Conservation (phyloP, 2,888 invertebrate species). For the Gnatocerus cornutus region DNA sequence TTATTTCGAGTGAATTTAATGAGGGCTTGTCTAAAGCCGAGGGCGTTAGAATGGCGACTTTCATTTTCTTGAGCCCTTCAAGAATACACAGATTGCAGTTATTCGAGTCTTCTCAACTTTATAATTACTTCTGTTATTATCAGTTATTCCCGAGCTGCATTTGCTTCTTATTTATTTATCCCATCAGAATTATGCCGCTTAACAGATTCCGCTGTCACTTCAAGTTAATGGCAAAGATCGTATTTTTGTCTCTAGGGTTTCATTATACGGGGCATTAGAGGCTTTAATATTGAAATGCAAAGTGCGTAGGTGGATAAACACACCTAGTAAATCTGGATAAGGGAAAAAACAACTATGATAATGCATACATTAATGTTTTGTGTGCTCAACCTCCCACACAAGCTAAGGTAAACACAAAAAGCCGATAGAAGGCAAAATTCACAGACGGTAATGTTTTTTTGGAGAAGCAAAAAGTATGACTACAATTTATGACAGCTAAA, state of each 20-base stretch:
- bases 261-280: no score
- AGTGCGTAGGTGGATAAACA: no score
- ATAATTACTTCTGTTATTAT: slow-evolving; percentile 45
- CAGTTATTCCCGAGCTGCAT: slow-evolving; percentile 31
- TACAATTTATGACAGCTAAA: no score
- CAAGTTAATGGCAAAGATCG: not conserved
- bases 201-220: slow-evolving; percentile 15
- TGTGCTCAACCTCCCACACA: no score
- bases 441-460: no score
- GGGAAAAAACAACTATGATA: no score
- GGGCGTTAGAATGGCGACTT: slow-evolving; percentile 20
- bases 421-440: no score
- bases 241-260: not conserved
- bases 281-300: no score
- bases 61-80: slow-evolving; percentile 29
- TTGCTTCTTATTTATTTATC: slow-evolving; percentile 40
- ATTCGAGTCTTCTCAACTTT: slow-evolving; percentile 40
- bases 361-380: no score
- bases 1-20: slow-evolving; percentile 37
- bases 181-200: slow-evolving; percentile 37
- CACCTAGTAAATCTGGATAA: no score
- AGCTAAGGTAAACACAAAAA: no score
- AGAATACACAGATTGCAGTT: slow-evolving; percentile 43
- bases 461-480: no score
- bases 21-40: slow-evolving; percentile 22